Base-by-base conservation (phyloP, 2,888 invertebrate species). In the Trachelus tabidus region DNA sequence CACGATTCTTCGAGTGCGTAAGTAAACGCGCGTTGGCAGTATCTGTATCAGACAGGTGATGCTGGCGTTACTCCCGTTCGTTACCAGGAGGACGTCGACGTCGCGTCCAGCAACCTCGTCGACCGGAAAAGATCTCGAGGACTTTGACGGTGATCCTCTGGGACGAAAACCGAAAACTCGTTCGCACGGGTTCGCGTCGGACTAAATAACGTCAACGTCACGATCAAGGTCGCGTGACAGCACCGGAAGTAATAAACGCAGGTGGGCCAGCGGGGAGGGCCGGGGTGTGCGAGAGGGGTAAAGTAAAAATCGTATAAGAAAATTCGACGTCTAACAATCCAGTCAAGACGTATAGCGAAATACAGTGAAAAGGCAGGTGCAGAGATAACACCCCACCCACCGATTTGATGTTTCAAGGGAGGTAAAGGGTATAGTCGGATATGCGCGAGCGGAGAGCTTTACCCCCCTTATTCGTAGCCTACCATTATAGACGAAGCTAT, bases 401-500 rank as follows among this genome's bases (percentile, higher is more conserved):
- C 12, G 35, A 12, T 35, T 35, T 35, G 35, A 1, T 12, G 1
- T 35, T 35, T 3, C 3, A 3, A 35, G 3, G 35, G 73, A 12
- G 69, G 40, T 69, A 75, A 68, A 56, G 68, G 69, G 40, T 40
- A 40, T 37, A 69, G 34, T 12, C 37, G 35, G 40, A 76, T 31
- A 33, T 75, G 34, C 40, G 34, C 23, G 15, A 34, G 12, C 56
- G 12, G 15, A 68, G 68, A 34, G 56, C 12, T 23, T 79, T 78
- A 77, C 81, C 77, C 80, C 83, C 79, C 81, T 81, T 79, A 80
- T 78, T 80, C 76, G 73, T 80, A 81, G 77, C 79, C 81, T 81
- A 81, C 83, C 83, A 79, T 81, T 83, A 81, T 82, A 83, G 82
- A 82, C 56, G 68, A 56, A 77, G 83, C 85, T 87, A 89, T 56